Conservation (phyloP, 2,113 vertebrate genomes). For the Neopipo cinnamomea region DNA sequence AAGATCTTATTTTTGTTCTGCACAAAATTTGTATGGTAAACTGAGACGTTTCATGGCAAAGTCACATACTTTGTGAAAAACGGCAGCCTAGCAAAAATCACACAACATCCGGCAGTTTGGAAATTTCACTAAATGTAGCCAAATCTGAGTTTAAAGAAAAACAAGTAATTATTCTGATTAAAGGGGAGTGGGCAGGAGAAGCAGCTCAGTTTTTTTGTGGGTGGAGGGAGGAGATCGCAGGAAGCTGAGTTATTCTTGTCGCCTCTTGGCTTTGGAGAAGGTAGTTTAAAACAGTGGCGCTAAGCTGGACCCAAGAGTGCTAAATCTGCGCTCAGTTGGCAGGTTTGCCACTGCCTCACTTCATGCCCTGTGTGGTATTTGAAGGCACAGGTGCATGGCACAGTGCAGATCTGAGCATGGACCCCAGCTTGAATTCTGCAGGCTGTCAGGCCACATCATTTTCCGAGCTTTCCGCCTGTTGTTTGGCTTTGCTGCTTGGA, state of each 20-base stretch:
- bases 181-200: slow-evolving; percentile 58
- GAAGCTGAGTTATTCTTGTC: slow-evolving; percentile 38
- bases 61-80: slow-evolving; percentile 58
- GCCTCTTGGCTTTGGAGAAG: slow-evolving; percentile 5
- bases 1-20: slow-evolving; percentile 68
- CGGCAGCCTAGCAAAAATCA: slow-evolving; percentile 64
- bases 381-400: neutral
- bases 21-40: slow-evolving; percentile 64
- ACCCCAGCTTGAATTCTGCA: neutral
- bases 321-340: neutral
- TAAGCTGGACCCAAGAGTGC: neutral
- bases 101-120: slow-evolving; percentile 66
- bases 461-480: neutral
- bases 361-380: neutral
- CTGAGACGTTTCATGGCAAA: slow-evolving; percentile 64
- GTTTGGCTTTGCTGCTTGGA: neutral
- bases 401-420: neutral
- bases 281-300: neutral
- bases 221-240: slow-evolving; percentile 26
- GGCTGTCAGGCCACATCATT: rapidly evolving
- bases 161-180: slow-evolving; percentile 70
- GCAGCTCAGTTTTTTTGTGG: slow-evolving; percentile 46
- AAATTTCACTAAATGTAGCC: slow-evolving; percentile 64
- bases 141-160: slow-evolving; percentile 67
- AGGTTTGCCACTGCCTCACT: neutral